Conservation (phyloP, 2,888 invertebrate species). For the Drosophila koepferae region DNA sequence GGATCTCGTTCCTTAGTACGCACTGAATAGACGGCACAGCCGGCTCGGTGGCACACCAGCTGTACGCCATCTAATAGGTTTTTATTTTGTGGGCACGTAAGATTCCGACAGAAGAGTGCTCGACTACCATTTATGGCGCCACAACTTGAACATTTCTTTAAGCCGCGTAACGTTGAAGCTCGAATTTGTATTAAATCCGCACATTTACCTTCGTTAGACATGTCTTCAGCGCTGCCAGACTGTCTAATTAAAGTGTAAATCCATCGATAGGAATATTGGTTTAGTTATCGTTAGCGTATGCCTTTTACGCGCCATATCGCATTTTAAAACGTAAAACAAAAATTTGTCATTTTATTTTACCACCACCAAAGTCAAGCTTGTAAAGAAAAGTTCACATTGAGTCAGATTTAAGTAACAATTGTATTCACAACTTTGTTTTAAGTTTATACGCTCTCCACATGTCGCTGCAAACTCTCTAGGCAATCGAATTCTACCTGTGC, state of each 20-base stretch:
- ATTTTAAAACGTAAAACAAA: background rate
- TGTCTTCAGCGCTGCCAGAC: slow-evolving; percentile 16
- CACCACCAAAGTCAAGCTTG: background rate
- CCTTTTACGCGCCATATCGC: background rate
- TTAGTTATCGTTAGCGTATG: background rate
- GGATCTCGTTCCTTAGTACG: slow-evolving; percentile 88
- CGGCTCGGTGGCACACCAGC: slow-evolving; percentile 87
- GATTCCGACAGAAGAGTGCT: slow-evolving; percentile 85
- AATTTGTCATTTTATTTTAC: too few relatives aligned
- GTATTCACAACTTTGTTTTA: background rate
- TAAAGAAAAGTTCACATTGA: background rate
- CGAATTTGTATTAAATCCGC: slow-evolving; percentile 35
- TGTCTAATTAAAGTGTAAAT: background rate
- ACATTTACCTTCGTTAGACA: slow-evolving; percentile 25
- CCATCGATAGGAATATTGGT: background rate
- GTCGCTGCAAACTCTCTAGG: slow-evolving; percentile 54
- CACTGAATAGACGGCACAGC: slow-evolving; percentile 89
- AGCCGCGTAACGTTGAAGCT: slow-evolving; percentile 86
- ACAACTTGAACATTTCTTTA: slow-evolving; percentile 91
- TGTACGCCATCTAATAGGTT: slow-evolving; percentile 79
- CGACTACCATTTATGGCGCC: slow-evolving; percentile 91
- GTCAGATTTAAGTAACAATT: background rate
- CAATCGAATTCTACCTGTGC: slow-evolving; percentile 86
- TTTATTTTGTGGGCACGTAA: slow-evolving; percentile 73
- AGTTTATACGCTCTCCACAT: background rate